Evolutionary conservation across 2,113 vertebrate species (phyloP).

Genomic region (Addax nasomaculatus): DNA sequence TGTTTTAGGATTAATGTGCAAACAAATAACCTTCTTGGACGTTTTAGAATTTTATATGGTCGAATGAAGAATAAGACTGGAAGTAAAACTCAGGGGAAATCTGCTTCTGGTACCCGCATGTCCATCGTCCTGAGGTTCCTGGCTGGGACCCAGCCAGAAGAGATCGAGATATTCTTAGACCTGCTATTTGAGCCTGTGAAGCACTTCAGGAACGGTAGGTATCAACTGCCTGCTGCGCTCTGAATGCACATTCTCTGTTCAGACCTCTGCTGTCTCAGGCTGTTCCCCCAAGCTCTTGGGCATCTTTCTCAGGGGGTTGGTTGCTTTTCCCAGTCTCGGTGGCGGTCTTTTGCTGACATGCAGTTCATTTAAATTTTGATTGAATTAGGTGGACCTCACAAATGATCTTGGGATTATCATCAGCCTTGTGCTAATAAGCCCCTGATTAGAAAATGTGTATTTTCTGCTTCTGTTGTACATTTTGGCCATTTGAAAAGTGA

Average conservation of each 20-base stretch:
- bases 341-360: neutral
- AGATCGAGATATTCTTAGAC: slow-evolving; percentile 93
- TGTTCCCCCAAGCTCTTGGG: neutral
- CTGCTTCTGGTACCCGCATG: slow-evolving; percentile 85
- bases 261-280: neutral
- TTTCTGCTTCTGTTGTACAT: neutral
- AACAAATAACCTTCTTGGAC: slow-evolving; percentile 24
- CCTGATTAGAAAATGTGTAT: neutral
- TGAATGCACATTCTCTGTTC: neutral
- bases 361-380: neutral
- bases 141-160: slow-evolving; percentile 88
- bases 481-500: neutral
- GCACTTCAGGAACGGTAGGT: slow-evolving; percentile 87
- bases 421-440: neutral
- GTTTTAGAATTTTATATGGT: slow-evolving; percentile 92
- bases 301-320: neutral
- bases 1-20: neutral
- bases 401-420: neutral
- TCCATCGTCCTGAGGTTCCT: slow-evolving; percentile 94
- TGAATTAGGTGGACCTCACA: neutral
- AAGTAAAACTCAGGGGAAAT: slow-evolving; percentile 93
- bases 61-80: slow-evolving; percentile 94
- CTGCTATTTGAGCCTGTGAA: slow-evolving; percentile 92
- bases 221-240: neutral
- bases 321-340: rapidly evolving